Evolutionary conservation across 1,140 invertebrate species (phyloP).

Genomic region (Marisa cornuarietis): DNA sequence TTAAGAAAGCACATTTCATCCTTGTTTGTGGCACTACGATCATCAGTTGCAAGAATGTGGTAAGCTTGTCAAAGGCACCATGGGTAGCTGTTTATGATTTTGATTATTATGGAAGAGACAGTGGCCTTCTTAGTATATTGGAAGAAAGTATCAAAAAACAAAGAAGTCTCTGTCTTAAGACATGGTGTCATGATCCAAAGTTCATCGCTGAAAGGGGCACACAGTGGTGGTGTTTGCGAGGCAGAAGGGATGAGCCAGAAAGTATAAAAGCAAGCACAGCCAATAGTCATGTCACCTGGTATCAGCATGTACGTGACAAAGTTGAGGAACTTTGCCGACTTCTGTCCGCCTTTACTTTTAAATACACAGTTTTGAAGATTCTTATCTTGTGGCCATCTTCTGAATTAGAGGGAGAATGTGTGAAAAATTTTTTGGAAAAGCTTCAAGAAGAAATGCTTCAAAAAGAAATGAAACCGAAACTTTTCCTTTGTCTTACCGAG

Average conservation of each 20-base stretch:
- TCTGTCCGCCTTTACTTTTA: slow-evolving; percentile 31
- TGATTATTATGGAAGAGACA: slow-evolving; percentile 33
- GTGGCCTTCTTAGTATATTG: slow-evolving; percentile 29
- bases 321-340: slow-evolving; percentile 25
- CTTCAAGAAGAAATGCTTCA: neutral
- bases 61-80: slow-evolving; percentile 30
- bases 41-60: slow-evolving; percentile 10
- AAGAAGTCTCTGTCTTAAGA: slow-evolving; percentile 31
- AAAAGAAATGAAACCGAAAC: neutral
- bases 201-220: slow-evolving; percentile 35
- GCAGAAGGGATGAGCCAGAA: slow-evolving; percentile 33
- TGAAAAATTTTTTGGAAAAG: slow-evolving; percentile 32
- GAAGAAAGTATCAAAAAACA: slow-evolving; percentile 32
- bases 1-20: slow-evolving; percentile 25
- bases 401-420: slow-evolving; percentile 15
- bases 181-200: slow-evolving; percentile 30
- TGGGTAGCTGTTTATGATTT: slow-evolving; percentile 49
- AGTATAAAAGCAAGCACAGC: slow-evolving; percentile 8
- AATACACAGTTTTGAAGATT: slow-evolving; percentile 36
- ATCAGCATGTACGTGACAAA: slow-evolving; percentile 23
- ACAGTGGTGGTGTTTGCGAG: slow-evolving; percentile 43
- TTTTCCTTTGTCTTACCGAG: neutral
- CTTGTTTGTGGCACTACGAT: slow-evolving; percentile 15
- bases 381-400: slow-evolving; percentile 37
- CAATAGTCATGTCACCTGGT: slow-evolving; percentile 27